Conservation (phyloP, 1,140 invertebrate species). For the Penaeus chinensis region DNA sequence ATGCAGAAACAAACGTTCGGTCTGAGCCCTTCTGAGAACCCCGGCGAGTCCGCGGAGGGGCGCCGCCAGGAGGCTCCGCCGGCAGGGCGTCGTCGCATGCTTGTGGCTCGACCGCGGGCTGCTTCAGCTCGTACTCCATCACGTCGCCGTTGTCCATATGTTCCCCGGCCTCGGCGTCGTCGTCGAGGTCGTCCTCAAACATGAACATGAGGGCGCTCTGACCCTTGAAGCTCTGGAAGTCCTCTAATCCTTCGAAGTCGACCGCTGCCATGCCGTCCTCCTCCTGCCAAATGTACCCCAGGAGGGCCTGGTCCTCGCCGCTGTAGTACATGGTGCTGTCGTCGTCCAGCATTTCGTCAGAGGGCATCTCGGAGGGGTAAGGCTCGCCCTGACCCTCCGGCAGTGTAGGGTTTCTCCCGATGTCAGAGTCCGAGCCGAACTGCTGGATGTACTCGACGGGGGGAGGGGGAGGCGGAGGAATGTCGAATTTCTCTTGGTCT, state of each 20-base stretch:
- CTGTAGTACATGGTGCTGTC: neutral
- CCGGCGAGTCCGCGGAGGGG: neutral
- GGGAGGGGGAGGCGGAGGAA: neutral
- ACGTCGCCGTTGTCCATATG: too few species aligned
- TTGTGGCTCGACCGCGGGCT: too few species aligned
- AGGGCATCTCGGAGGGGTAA: too few species aligned
- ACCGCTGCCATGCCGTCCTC: constrained; percentile 55
- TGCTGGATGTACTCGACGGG: too few species aligned
- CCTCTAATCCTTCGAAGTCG: constrained; percentile 58
- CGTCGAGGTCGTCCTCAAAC: constrained; percentile 61
- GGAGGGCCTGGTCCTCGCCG: constrained; percentile 25
- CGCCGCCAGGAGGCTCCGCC: neutral
- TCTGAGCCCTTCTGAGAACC: constrained; percentile 10
- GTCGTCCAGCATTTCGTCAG: neutral
- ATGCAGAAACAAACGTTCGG: constrained; percentile 59
- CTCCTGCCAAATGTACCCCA: constrained; percentile 60
- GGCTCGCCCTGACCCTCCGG: too few species aligned
- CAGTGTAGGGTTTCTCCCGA: neutral
- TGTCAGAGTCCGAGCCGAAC: too few species aligned
- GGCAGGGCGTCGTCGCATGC: neutral
- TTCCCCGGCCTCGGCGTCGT: neutral
- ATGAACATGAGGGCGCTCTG: constrained; percentile 58
- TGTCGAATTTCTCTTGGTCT: neutral
- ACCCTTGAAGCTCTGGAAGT: constrained; percentile 46
- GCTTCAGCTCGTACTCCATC: neutral